Evolutionary conservation across 2,113 vertebrate species (phyloP).

Genomic region (Nothoprocta perdicaria): DNA sequence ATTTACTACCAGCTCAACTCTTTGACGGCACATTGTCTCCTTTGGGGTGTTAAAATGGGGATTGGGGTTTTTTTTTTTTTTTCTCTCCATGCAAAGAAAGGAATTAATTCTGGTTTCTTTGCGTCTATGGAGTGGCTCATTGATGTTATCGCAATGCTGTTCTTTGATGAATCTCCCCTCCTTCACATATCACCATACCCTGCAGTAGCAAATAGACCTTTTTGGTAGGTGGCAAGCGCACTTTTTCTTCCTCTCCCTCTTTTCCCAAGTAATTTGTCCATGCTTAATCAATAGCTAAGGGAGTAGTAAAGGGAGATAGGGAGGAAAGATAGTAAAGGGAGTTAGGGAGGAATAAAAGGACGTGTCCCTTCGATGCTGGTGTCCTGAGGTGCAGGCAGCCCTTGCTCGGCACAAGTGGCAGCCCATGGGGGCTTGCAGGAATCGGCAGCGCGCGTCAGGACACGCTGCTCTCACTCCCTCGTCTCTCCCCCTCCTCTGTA

Average conservation of each 20-base stretch:
- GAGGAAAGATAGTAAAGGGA: not conserved
- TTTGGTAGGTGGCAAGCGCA: not conserved
- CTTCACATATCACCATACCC: fast-evolving
- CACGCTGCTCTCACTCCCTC: conserved; percentile 19
- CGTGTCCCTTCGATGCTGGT: not conserved
- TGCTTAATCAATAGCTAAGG: not conserved
- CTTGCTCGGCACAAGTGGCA: not conserved
- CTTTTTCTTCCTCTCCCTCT: not conserved
- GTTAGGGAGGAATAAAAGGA: not conserved
- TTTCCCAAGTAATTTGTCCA: not conserved
- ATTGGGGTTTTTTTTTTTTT: not conserved
- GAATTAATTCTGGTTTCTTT: not conserved
- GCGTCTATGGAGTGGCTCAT: fast-evolving
- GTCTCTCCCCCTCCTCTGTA: conserved; percentile 63
- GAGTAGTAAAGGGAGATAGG: conserved; percentile 3
- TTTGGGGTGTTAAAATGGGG: not conserved
- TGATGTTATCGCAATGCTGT: not conserved
- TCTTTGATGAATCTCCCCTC: not conserved
- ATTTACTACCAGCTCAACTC: not conserved
- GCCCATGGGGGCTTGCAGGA: conserved; percentile 59
- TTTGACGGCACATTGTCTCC: fast-evolving
- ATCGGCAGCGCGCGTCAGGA: conserved; percentile 67
- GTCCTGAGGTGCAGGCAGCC: conserved; percentile 20
- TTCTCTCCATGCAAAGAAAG: not conserved
- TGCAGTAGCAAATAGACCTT: not conserved